Evolutionary conservation across 2,797 vertebrate species (phyloP).

Genomic region (Tenualosa ilisha): DNA sequence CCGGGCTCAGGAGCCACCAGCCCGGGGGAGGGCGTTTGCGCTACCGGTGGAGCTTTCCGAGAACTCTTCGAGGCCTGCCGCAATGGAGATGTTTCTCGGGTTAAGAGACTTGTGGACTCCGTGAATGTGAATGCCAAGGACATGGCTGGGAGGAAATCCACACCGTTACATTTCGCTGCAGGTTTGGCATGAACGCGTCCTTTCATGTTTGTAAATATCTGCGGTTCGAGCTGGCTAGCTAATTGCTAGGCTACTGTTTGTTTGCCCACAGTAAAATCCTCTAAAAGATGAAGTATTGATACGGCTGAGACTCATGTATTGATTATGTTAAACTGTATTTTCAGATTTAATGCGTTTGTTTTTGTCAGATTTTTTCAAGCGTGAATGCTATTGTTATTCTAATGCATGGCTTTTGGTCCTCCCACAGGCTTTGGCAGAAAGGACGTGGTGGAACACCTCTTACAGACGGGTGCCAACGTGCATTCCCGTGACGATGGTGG

Average conservation of each 20-base stretch:
- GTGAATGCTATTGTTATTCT: constrained; percentile 17
- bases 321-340: not conserved
- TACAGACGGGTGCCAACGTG: constrained; percentile 95
- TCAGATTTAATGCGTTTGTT: constrained; percentile 7
- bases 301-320: not conserved
- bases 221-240: not conserved
- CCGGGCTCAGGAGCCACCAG: constrained; percentile 72
- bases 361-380: not conserved
- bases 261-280: not conserved
- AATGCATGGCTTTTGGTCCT: constrained; percentile 19
- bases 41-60: constrained; percentile 85
- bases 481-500: constrained; percentile 96
- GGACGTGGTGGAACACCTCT: constrained; percentile 95
- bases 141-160: constrained; percentile 97
- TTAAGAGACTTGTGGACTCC: constrained; percentile 91
- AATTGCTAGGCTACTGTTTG: not conserved
- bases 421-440: constrained; percentile 93
- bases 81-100: constrained; percentile 94
- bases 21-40: constrained; percentile 71
- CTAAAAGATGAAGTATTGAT: not conserved
- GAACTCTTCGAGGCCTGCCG: constrained; percentile 96
- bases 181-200: constrained; percentile 63
- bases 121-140: constrained; percentile 98
- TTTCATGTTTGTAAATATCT: constrained; percentile 13
- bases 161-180: constrained; percentile 95